Percentiles rank a stretch among this genome's conserved stretches.
Conservation (phyloP, 2,113 vertebrate species). For the Motacilla alba region DNA sequence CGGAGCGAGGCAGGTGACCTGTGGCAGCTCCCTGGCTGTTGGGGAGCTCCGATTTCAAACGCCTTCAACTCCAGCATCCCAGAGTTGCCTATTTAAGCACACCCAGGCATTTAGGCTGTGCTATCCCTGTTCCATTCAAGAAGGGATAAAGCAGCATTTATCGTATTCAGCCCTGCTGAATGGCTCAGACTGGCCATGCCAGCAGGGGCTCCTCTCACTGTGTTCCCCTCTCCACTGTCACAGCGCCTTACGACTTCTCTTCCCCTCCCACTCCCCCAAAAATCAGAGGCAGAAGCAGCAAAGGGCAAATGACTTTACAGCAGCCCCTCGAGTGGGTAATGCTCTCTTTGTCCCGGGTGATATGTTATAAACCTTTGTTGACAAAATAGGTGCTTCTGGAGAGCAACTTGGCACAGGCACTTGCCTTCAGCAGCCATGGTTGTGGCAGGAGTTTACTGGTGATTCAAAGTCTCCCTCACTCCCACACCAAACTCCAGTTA, state of each 20-base stretch:
- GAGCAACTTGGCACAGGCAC: background rate
- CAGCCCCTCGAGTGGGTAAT: background rate
- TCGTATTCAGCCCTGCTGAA: conserved; percentile 91
- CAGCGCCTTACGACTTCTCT: background rate
- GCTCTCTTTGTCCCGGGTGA: background rate
- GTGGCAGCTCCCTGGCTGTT: conserved; percentile 83
- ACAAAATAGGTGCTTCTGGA: background rate
- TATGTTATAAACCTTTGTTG: background rate
- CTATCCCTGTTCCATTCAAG: conserved; percentile 86
- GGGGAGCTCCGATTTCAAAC: conserved; percentile 86
- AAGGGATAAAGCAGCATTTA: conserved; percentile 88
- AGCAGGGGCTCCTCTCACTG: conserved; percentile 80
- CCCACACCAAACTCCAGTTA: background rate
- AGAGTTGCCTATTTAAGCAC: conserved; percentile 83
- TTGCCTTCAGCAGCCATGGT: background rate
- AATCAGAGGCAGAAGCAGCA: background rate
- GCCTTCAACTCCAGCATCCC: conserved; percentile 78
- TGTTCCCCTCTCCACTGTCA: conserved; percentile 5
- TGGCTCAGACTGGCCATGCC: conserved; percentile 80
- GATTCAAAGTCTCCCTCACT: background rate
- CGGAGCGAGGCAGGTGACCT: conserved; percentile 83
- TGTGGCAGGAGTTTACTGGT: background rate
- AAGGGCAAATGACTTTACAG: background rate
- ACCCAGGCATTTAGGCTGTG: conserved; percentile 83
- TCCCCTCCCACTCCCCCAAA: background rate